Percentiles rank a stretch among this genome's conserved stretches.
These are phyloP conservation scores for Prionace glauca DNA, from an alignment of 2,797 vertebrate genomes.

Conservation along the genomic window DNA sequence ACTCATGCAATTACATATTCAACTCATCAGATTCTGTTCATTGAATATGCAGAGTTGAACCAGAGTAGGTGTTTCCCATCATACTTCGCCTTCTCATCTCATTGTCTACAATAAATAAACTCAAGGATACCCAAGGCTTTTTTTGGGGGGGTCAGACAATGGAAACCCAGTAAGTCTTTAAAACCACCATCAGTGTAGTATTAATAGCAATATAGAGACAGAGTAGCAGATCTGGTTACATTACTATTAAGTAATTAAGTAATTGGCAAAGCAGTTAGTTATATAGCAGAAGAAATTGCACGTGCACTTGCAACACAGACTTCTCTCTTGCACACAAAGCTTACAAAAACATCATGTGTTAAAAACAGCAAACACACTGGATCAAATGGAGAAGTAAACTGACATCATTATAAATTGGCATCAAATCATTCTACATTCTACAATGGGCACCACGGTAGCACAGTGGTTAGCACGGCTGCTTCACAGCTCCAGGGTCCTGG, in stretches of 20 bases:
- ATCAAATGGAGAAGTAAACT: not conserved
- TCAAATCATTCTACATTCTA: conserved; percentile 8
- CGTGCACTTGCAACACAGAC: conserved; percentile 9
- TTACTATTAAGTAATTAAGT: not conserved
- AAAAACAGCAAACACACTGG: not conserved
- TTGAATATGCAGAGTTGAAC: not conserved
- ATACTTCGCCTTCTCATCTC: not conserved
- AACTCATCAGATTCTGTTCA: not conserved
- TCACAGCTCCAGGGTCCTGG: no score
- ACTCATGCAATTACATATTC: not conserved
- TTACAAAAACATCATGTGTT: not conserved
- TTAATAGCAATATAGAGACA: not conserved
- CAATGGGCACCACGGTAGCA: no score
- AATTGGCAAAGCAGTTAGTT: conserved; percentile 5
- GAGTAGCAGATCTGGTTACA: not conserved
- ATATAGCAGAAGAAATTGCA: not conserved
- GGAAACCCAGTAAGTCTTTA: not conserved
- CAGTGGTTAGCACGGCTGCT: no score
- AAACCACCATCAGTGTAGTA: conserved; percentile 33
- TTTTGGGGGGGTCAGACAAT: not conserved
- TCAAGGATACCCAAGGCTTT: not conserved
- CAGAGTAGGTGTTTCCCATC: not conserved
- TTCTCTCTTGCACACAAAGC: not conserved
- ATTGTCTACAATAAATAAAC: not conserved
- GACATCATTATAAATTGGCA: not conserved